Percentiles rank a stretch among this genome's conserved stretches.
phyloP scores from a whole-genome alignment of 2,113 vertebrate genomes.

The Chaenogobius annularis region DNA sequence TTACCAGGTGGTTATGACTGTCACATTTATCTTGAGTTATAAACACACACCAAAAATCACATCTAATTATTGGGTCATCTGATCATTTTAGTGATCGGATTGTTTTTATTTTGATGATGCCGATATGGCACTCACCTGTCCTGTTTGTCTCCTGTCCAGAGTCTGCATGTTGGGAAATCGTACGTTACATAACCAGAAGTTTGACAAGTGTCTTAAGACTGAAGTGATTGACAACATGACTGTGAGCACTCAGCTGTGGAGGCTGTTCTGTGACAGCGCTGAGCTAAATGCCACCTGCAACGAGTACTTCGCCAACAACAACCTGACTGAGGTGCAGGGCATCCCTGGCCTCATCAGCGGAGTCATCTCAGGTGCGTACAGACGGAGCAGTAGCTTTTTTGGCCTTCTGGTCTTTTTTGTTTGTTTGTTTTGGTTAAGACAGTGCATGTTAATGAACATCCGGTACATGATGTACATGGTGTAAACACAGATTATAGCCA shows the following conservation, averaged over 20 bases:
- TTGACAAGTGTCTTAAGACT: constrained; percentile 84
- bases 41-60: no score
- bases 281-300: constrained; percentile 80
- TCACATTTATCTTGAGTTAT: no score
- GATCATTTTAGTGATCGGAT: no score
- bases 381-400: no score
- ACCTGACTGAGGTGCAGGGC: constrained; percentile 85
- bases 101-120: no score
- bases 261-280: constrained; percentile 81
- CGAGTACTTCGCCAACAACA: constrained; percentile 86
- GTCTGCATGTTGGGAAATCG: constrained; percentile 94
- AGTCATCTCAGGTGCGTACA: constrained; percentile 73
- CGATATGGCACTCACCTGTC: background rate
- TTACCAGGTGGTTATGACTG: no score
- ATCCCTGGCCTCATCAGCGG: constrained; percentile 90
- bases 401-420: no score
- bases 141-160: constrained; percentile 59
- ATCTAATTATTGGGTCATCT: no score
- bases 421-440: no score
- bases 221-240: constrained; percentile 73
- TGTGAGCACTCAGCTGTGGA: constrained; percentile 81
- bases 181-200: constrained; percentile 80
- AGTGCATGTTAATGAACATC: no score
- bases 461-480: no score
- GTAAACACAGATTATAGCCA: no score